Base-by-base conservation (phyloP, 2,888 invertebrate genomes). In the Fissipunctia ypsillon region DNA sequence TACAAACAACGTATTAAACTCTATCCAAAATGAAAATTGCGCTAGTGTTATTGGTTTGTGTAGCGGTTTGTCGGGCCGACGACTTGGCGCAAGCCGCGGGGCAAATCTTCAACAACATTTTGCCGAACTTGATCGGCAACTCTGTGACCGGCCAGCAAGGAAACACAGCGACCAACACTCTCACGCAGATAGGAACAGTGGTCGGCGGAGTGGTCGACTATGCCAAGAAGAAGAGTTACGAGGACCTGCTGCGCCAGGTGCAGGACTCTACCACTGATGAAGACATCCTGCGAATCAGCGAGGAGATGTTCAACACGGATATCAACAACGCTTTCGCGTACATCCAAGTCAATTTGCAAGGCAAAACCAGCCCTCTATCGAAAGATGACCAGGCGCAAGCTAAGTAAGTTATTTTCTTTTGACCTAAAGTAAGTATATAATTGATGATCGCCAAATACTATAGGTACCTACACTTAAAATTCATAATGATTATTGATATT, bases 271-370 rank as follows among this genome's bases (percentile, higher is more conserved):
- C 97, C 64, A 97, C 97, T 1, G 97, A 98, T 80, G 97, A 97
- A 76, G 97, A 98, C 88, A 93, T 98, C 64, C 96, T 97, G 73
- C 96, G 97, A 65, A 94, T 98, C 80, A 97, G 98, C 31, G 98
- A 98, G 91, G 97, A 97, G 77, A 96, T 98, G 87, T 97, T 98
- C 88, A 97, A 96, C 80, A 97, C 97, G 86, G 98, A 98, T 89
- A 93, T 95, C 38, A 98, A 98, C 92, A 98, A 98, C 90, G 98
- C 98, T n/a, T 96, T 97, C 67, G 97, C 94, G 88, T 97, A 97
- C 88, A 97, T 98, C 61, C 97, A 96, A 48, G 93, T 98, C 48
- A 98, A 98, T 92, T 93, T 97, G 80, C 98, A 98, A 94, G 98
- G 97, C 77, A 97, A 97, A 91, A 98, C 98, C 12, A 97, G 97